phyloP scores from a whole-genome alignment of 2,888 invertebrate species.

The Oxycera nigricornis region DNA sequence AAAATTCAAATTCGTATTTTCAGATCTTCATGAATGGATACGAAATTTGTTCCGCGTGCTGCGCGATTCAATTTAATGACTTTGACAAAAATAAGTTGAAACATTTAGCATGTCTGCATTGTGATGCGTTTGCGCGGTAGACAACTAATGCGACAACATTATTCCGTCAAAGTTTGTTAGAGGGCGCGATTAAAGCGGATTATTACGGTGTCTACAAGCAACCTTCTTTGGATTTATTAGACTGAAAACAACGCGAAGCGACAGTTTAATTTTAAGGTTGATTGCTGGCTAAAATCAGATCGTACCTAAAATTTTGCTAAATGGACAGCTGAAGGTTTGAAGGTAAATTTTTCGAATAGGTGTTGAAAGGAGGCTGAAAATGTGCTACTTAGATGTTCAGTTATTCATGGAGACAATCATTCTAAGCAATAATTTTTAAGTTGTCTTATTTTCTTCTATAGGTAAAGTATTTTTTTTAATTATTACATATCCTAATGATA shows the following conservation, averaged over 20 bases:
- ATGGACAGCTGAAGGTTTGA: slow-evolving; percentile 10
- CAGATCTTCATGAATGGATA: slow-evolving; percentile 12
- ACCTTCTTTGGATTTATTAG: slow-evolving; percentile 61
- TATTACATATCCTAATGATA: not conserved
- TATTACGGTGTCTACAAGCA: slow-evolving; percentile 36
- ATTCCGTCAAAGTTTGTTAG: slow-evolving; percentile 11
- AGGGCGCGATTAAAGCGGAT: slow-evolving; percentile 32
- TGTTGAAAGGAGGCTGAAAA: not conserved
- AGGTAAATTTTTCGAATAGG: too few species aligned
- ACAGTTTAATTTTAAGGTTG: slow-evolving; percentile 63
- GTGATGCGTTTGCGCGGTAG: not conserved
- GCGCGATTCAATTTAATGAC: too few species aligned
- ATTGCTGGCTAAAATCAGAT: slow-evolving; percentile 46
- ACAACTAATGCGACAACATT: not conserved
- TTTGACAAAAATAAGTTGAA: too few species aligned
- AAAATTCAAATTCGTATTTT: slow-evolving; percentile 10
- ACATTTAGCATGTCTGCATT: not conserved
- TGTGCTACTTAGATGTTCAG: not conserved
- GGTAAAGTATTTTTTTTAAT: too few species aligned
- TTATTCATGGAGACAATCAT: too few species aligned
- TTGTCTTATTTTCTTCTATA: too few species aligned
- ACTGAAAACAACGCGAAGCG: slow-evolving; percentile 59
- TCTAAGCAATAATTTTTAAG: too few species aligned
- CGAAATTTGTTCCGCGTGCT: not conserved
- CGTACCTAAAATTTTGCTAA: not conserved